Evolutionary conservation across 2,888 invertebrate species (phyloP), one percentile per base, ranked within the genome.

Genomic region (Acronicta leporina): DNA sequence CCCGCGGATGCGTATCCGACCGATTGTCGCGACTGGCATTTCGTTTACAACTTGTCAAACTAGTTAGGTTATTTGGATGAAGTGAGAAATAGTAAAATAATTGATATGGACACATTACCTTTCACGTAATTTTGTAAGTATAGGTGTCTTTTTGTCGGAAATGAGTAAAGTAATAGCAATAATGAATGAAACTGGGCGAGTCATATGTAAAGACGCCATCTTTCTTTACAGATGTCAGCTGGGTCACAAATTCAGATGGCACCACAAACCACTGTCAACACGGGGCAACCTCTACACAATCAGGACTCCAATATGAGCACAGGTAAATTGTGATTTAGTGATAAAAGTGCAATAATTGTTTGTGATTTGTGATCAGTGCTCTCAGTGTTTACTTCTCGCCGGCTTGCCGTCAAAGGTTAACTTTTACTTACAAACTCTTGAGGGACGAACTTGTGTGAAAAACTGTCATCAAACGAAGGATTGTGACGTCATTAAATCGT

Each of bases 261-360:
- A 97, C 98, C 98, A 95, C 98, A 98, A 96, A 97, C 97, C 94
- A 97, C 97, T 95, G 96, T 97, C 96, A 97, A 96, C 96, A 96
- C 97, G 87, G 95, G 95, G 91, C 97, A 97, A 96, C 96, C 97
- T 95, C 96, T 96, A 95, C 97, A 97, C 96, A 98, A 97, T 96
- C 98, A 98, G 96, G 98, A 98, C 96, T 98, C 98, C 95, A 98
- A 98, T 96, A 98, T 98, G 97, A 98, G 98, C 96, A 98, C 98
- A 96, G 97, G 97, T 97, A 95, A 95, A 95, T 94, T 83, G 89
- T 88, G 90, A 87, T 85, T 88, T 88, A 81, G 92, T 92, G 92
- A 75, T 85, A 85, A 85, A 86, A 89, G 92, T 92, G 91, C 81
- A 83, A 81, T 83, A 80, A 83, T 86, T 85, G 83, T 85, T 73